Base-by-base conservation (phyloP, 1,140 invertebrate genomes). In the Zophobas morio region DNA sequence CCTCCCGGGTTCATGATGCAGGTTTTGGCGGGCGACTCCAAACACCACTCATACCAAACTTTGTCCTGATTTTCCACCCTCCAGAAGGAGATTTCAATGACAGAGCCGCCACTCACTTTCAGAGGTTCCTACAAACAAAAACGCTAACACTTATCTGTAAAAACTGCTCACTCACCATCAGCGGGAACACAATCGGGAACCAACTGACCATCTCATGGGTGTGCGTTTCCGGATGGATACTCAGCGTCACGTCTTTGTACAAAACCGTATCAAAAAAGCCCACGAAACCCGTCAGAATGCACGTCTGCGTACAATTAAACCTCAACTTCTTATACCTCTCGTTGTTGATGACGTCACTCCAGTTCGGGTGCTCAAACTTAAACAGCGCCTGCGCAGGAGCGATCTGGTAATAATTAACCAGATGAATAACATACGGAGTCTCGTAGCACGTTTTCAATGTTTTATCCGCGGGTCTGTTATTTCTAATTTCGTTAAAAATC, bases 1-100 rank as follows among this genome's bases (percentile, higher is more conserved):
- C 95, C 96, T 83, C 92, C 93, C 1, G 92, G 90, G 88, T 98
- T 98, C 84, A 97, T 95, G 77, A 97, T 90, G 1, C 90, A 84
- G 4, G 89, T 83, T 6, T 89, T 85, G 4, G 87, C 78, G 0
- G 96, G 96, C 74, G 92, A 88, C 1, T 90, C 89, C 1, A 98
- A 88, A 79, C 92, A 91, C 98, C 98, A 99, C 86, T 99, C 97
- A 84, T 99, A 99, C 97, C 97, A 99, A 0, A 99, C 96, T 84
- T 95, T 94, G 70, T 94, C 91, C 5, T 89, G 86, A 78, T 88
- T 91, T 56, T 92, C 92, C 71, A 91, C 91, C 20, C 98, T 88
- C 96, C 97, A 98, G 84, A 99, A 98, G 80, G 96, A 92, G 1
- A 98, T 90, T 56, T 91, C 90, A 4, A 99, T 89, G 70, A 87